Evolutionary conservation across 2,888 invertebrate species (phyloP).

Genomic region (Scaptomyza tumidula): DNA sequence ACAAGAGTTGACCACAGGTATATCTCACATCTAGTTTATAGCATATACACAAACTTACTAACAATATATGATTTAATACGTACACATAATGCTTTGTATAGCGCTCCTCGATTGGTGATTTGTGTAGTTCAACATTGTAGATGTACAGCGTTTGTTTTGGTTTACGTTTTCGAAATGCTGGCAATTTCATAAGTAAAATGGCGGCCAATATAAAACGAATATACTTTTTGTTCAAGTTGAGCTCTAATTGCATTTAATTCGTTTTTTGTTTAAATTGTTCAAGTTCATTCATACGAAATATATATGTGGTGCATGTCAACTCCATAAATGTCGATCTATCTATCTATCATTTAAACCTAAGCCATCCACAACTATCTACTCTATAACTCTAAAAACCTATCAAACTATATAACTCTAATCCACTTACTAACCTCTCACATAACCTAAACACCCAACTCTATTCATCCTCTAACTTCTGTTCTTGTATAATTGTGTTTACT

Average conservation of each 20-base stretch:
- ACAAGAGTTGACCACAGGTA: constrained; percentile 84
- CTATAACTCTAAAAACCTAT: constrained; percentile 50
- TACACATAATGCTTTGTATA: constrained; percentile 49
- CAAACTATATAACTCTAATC: constrained; percentile 24
- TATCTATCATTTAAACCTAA: constrained; percentile 10
- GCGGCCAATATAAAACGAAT: constrained; percentile 58
- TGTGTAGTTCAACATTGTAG: constrained; percentile 42
- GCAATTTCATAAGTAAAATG: constrained; percentile 43
- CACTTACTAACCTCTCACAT: constrained; percentile 34
- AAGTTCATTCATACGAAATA: constrained; percentile 46
- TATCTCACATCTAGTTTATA: constrained; percentile 29
- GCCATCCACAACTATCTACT: constrained; percentile 39
- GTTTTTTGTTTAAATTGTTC: constrained; percentile 26
- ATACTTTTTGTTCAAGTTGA: constrained; percentile 80
- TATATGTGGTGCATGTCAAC: constrained; percentile 62
- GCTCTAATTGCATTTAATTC: constrained; percentile 82
- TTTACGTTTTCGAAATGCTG: constrained; percentile 52
- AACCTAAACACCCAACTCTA: constrained; percentile 22
- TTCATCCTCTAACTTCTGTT: constrained; percentile 32
- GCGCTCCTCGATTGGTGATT: constrained; percentile 51
- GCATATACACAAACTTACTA: constrained; percentile 14
- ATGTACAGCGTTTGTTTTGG: constrained; percentile 47
- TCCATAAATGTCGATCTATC: constrained; percentile 39
- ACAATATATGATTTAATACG: constrained; percentile 31
- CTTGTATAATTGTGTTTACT: constrained; percentile 56